These are phyloP conservation scores for Coenonympha arcania DNA, from an alignment of 2,888 invertebrate species.

Conservation along the genomic window DNA sequence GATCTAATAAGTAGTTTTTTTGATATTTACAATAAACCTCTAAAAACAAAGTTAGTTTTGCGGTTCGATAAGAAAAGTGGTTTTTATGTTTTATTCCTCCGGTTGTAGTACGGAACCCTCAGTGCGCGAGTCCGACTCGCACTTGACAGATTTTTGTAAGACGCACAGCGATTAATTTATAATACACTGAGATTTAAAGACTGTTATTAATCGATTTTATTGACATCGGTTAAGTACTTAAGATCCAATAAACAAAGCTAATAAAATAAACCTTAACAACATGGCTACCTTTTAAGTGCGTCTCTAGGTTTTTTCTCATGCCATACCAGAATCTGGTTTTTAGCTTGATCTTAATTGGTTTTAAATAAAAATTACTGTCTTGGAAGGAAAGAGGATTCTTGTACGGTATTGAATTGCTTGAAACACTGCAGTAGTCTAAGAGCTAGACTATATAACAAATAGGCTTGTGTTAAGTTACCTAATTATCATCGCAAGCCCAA, in stretches of 20 bases:
- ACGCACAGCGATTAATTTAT: too few species aligned
- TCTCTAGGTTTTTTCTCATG: conserved; percentile 12
- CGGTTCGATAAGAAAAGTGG: too few species aligned
- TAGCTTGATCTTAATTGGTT: conserved; percentile 19
- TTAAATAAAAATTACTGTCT: conserved; percentile 13
- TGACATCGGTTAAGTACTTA: not conserved
- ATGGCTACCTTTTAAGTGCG: conserved; percentile 6
- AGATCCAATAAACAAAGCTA: conserved; percentile 3
- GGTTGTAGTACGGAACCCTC: too few species aligned
- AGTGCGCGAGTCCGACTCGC: too few species aligned
- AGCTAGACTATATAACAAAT: conserved; percentile 6
- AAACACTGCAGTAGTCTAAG: not conserved
- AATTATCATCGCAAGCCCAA: too few species aligned
- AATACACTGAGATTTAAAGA: too few species aligned
- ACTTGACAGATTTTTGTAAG: too few species aligned
- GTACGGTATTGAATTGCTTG: not conserved
- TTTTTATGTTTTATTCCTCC: too few species aligned
- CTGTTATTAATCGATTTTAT: not conserved
- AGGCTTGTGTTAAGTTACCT: too few species aligned
- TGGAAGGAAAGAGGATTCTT: conserved; percentile 7
- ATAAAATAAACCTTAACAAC: conserved; percentile 14
- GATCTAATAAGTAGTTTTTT: too few species aligned
- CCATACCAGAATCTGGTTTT: conserved; percentile 9
- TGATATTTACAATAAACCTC: too few species aligned
- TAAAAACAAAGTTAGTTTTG: too few species aligned